Evolutionary conservation across 2,797 vertebrate species (phyloP).

Genomic region (Merluccius polli): DNA sequence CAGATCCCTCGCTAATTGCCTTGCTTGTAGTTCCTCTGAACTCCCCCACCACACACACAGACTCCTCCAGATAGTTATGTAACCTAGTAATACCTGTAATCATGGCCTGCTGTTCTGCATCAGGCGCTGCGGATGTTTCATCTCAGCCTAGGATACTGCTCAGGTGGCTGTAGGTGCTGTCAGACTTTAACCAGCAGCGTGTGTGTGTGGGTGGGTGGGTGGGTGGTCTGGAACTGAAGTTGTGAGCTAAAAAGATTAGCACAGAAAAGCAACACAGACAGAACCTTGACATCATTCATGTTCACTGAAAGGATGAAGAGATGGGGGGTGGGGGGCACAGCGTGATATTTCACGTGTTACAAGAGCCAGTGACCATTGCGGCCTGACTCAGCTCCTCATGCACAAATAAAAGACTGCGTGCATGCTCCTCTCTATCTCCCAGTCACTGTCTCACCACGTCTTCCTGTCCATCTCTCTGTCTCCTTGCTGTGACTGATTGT

Average conservation of each 20-base stretch:
- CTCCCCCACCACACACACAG: neutral
- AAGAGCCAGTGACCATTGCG: too few relatives aligned
- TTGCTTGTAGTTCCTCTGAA: neutral
- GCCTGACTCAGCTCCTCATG: neutral
- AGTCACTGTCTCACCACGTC: neutral
- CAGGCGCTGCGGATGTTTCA: neutral
- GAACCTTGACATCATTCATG: too few relatives aligned
- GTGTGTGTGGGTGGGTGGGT: neutral
- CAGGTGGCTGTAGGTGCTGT: neutral
- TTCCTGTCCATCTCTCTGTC: conserved; percentile 6
- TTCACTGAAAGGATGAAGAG: neutral
- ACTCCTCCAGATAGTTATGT: too few relatives aligned
- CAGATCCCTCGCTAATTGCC: neutral
- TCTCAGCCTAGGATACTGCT: neutral
- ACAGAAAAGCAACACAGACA: too few relatives aligned
- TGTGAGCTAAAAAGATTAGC: too few relatives aligned
- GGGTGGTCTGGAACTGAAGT: too few relatives aligned
- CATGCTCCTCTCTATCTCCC: neutral
- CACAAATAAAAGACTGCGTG: neutral
- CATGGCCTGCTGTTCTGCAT: conserved; percentile 11
- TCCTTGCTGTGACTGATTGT: conserved; percentile 25
- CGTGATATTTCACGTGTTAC: too few relatives aligned
- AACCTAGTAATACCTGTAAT: conserved; percentile 21
- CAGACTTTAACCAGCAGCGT: neutral
- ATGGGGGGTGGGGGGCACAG: too few relatives aligned